Conservation (phyloP, 1,140 invertebrate species). For the Leptoteleia sp. region DNA sequence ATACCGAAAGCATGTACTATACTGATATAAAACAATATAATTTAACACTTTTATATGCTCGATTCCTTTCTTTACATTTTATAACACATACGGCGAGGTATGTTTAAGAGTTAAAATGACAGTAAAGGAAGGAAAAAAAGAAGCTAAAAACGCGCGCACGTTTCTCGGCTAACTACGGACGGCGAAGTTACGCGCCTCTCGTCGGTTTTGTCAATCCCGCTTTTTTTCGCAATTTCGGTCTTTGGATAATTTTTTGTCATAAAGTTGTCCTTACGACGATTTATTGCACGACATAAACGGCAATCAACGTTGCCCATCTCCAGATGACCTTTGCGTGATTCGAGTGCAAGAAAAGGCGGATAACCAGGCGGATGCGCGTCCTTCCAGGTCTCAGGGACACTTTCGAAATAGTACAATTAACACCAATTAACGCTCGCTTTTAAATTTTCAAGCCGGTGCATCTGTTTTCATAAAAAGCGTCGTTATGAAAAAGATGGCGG, state of each 20-base stretch:
- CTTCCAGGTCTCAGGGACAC: slow-evolving; percentile 51
- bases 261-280: slow-evolving; percentile 53
- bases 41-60: no score
- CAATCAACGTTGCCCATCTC: slow-evolving; percentile 49
- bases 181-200: background rate
- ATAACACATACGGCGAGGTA: no score
- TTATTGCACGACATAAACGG: slow-evolving; percentile 58
- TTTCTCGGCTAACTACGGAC: slow-evolving; percentile 11
- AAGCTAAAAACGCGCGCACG: slow-evolving; percentile 7
- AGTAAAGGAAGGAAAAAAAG: slow-evolving; percentile 3
- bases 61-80: no score
- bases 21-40: no score
- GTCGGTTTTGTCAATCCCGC: slow-evolving; percentile 5
- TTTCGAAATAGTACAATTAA: slow-evolving; percentile 49
- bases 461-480: slow-evolving; percentile 46
- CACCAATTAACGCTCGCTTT: slow-evolving; percentile 44
- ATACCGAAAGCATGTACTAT: no score
- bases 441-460: slow-evolving; percentile 11
- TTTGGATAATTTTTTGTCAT: slow-evolving; percentile 43
- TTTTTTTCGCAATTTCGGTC: slow-evolving; percentile 14
- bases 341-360: slow-evolving; percentile 48
- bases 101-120: slow-evolving; percentile 6
- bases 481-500: slow-evolving; percentile 45
- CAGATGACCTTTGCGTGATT: slow-evolving; percentile 72
- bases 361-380: slow-evolving; percentile 17